phyloP scores from a whole-genome alignment of 2,113 vertebrate species.

The Tychaedon coryphoeus region DNA sequence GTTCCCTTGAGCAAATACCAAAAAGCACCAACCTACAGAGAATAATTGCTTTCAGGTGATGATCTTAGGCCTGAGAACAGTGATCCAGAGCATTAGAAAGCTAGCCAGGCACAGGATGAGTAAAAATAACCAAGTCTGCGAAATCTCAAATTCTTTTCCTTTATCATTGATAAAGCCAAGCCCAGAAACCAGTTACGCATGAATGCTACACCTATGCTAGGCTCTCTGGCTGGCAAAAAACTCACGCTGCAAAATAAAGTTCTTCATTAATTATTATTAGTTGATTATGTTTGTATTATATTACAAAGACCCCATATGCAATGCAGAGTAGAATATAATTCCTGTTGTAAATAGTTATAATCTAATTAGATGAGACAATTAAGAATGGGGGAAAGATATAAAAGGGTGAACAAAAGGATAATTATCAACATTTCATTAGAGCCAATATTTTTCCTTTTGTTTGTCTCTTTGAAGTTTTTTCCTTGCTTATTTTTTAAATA shows the following conservation, averaged over 20 bases:
- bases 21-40: background rate
- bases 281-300: background rate
- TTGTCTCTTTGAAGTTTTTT: background rate
- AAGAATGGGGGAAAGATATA: background rate
- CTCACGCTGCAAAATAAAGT: background rate
- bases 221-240: background rate
- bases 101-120: background rate
- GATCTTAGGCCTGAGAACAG: background rate
- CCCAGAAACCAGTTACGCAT: background rate
- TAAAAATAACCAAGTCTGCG: background rate
- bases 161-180: background rate
- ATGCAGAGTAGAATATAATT: background rate
- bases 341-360: background rate
- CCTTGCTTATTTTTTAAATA: conserved; percentile 2
- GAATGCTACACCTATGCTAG: background rate
- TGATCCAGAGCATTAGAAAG: background rate
- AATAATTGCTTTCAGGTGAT: background rate
- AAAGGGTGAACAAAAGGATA: conserved; percentile 3
- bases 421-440: conserved; percentile 3
- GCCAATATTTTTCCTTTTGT: background rate
- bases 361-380: conserved; percentile 30
- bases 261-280: background rate
- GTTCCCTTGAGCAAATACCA: background rate
- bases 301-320: background rate
- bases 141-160: background rate